These are phyloP conservation scores for Drosophila siamana DNA, from an alignment of 2,888 invertebrate genomes.

Conservation along the genomic window DNA sequence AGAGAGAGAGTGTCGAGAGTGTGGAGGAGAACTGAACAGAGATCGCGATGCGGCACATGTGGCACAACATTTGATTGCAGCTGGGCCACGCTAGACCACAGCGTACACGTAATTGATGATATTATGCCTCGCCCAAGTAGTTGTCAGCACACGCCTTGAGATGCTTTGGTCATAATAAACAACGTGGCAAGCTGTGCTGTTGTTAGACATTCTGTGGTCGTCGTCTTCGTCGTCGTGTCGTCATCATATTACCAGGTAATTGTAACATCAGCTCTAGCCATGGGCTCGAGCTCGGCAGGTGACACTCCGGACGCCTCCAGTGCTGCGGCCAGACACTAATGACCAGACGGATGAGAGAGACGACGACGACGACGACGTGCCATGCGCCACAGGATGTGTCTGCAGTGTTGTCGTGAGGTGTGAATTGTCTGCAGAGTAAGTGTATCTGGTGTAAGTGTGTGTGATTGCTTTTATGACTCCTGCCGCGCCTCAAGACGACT, in stretches of 20 bases:
- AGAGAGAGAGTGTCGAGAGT: too few species aligned
- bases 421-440: slow-evolving; percentile 56
- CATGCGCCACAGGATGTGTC: slow-evolving; percentile 82
- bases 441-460: slow-evolving; percentile 35
- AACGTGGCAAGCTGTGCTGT: slow-evolving; percentile 58
- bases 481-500: slow-evolving; percentile 52
- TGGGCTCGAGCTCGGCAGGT: slow-evolving; percentile 63
- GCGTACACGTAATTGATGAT: slow-evolving; percentile 59
- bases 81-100: background rate
- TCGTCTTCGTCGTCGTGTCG: slow-evolving; percentile 21
- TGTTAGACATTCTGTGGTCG: slow-evolving; percentile 73
- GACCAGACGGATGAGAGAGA: slow-evolving; percentile 48
- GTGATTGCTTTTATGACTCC: slow-evolving; percentile 58
- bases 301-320: slow-evolving; percentile 66
- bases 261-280: slow-evolving; percentile 65
- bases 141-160: slow-evolving; percentile 29
- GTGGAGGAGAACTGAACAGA: background rate
- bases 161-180: slow-evolving; percentile 18
- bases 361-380: slow-evolving; percentile 58
- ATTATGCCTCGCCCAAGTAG: slow-evolving; percentile 35
- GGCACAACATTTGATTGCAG: background rate
- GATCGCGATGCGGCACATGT: background rate
- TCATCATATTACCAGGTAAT: slow-evolving; percentile 71
- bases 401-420: slow-evolving; percentile 65
- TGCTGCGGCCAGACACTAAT: slow-evolving; percentile 66